Base-by-base conservation (phyloP, 2,113 vertebrate genomes). In the Poeciliopsis occidentalis region DNA sequence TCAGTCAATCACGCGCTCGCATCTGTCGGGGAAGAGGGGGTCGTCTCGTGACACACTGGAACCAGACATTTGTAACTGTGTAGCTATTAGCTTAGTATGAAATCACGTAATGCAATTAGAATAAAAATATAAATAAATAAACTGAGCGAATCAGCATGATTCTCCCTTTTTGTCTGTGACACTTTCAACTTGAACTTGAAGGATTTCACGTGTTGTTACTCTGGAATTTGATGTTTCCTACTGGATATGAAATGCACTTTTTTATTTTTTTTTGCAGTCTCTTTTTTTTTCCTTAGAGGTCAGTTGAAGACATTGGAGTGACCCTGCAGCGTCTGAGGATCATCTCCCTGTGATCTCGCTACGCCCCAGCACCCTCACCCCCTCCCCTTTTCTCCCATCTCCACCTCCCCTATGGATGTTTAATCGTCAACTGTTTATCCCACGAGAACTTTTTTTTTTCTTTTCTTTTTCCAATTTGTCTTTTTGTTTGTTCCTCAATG, bases 381-480 rank as follows among this genome's bases (percentile, higher is more conserved):
- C 75, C 68, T 63, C 30, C 70, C 15, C 66, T 29, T 72, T 5
- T 4, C 44, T 71, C 54, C 67, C 62, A n/a, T n/a, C 67, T 67
- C 66, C 67, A 54, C 64, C 75, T 69, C 83, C 66, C 79, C 34
- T 11, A 64, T 47, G 84, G 85, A 82, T 71, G 85, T 91, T 57
- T 91, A 92, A 92, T 89, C 88, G 84, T 83, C 72, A 88, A 91
- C 84, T 92, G 87, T 93, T 92, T 90, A 92, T 85, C 88, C 87
- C 80, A 80, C 84, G 81, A 91, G 82, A 93, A 91, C 89, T 92
- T 93, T 92, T 90, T 87, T 88, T 92, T 91, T 12, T 3, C 32
- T 34, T 10, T 8, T 2, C 34, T 7, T 34, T 10, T 8, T 2
- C 34, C 86, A 90, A 88, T 92, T 90, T 91, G 85, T 89, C 86